A percentile compares a stretch with the other conserved stretches of the same genome.
phyloP scores from a whole-genome alignment of 1,140 invertebrate genomes.

The Aethina tumida region DNA sequence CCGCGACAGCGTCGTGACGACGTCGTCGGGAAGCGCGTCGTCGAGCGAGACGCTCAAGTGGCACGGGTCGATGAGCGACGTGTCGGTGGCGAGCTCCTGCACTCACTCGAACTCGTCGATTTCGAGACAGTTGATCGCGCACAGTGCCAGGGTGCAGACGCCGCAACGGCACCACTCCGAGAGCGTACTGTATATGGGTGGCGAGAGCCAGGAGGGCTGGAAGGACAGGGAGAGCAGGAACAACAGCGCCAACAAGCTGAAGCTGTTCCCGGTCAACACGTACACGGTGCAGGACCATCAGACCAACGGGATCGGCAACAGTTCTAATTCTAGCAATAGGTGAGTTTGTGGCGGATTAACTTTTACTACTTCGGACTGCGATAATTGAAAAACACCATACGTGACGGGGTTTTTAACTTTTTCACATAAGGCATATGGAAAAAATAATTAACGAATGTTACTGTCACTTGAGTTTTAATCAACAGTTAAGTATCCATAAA shows the following conservation, averaged over 20 bases:
- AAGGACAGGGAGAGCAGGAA: constrained; percentile 33
- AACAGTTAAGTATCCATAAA: too few species aligned
- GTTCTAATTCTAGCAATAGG: constrained; percentile 21
- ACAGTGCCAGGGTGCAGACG: constrained; percentile 68
- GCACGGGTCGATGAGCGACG: constrained; percentile 69
- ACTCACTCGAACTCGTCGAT: constrained; percentile 26
- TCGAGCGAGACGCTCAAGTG: constrained; percentile 75
- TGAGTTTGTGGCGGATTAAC: too few species aligned
- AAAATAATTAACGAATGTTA: too few species aligned
- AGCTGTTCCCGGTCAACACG: constrained; percentile 48
- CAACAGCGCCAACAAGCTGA: constrained; percentile 38
- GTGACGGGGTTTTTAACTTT: too few species aligned
- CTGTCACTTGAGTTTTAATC: too few species aligned
- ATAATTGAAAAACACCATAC: too few species aligned
- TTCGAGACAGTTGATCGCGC: constrained; percentile 58
- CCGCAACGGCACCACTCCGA: constrained; percentile 74
- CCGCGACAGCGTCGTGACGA: constrained; percentile 59
- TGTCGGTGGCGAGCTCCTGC: constrained; percentile 51
- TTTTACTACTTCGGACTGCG: too few species aligned
- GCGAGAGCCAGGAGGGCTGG: constrained; percentile 24
- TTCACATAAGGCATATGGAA: too few species aligned
- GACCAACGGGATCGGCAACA: constrained; percentile 11
- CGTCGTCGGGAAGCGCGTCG: constrained; percentile 57
- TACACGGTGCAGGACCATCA: constrained; percentile 43
- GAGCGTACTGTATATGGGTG: constrained; percentile 60